These are phyloP conservation scores for Nebria ingens DNA, from an alignment of 1,140 invertebrate species.

Conservation along the genomic window DNA sequence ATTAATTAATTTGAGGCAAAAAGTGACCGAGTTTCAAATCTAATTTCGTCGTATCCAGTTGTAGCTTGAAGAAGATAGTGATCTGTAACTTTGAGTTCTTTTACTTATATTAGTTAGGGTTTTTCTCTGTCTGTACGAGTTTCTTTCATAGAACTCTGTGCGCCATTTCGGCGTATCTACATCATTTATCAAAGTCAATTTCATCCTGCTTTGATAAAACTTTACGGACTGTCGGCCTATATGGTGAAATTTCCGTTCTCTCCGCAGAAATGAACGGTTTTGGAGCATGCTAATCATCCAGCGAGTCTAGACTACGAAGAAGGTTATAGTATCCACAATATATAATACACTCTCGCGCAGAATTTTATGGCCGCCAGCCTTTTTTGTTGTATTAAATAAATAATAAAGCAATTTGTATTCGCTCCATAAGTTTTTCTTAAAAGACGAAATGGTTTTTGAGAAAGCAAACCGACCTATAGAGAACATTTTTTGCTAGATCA, in stretches of 20 bases:
- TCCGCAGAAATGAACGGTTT: background rate
- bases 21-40: background rate
- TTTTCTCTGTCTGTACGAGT: background rate
- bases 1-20: background rate
- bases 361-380: background rate
- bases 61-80: background rate
- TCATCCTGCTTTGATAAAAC: conserved; percentile 7
- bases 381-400: conserved; percentile 8
- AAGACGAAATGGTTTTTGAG: background rate
- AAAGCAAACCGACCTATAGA: too few relatives aligned
- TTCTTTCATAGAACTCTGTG: background rate
- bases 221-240: background rate
- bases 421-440: background rate
- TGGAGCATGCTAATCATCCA: background rate
- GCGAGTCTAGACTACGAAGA: background rate
- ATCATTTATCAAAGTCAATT: conserved; percentile 8
- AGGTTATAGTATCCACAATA: background rate
- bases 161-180: background rate
- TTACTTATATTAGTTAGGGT: too few relatives aligned
- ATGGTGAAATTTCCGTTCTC: background rate
- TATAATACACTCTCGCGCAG: background rate
- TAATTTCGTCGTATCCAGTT: background rate
- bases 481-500: too few relatives aligned
- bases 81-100: background rate
- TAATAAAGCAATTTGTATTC: conserved; percentile 7